Evolutionary conservation across 2,113 vertebrate species (phyloP), one percentile per base, ranked within the genome.

Genomic region (Mixornis gularis): DNA sequence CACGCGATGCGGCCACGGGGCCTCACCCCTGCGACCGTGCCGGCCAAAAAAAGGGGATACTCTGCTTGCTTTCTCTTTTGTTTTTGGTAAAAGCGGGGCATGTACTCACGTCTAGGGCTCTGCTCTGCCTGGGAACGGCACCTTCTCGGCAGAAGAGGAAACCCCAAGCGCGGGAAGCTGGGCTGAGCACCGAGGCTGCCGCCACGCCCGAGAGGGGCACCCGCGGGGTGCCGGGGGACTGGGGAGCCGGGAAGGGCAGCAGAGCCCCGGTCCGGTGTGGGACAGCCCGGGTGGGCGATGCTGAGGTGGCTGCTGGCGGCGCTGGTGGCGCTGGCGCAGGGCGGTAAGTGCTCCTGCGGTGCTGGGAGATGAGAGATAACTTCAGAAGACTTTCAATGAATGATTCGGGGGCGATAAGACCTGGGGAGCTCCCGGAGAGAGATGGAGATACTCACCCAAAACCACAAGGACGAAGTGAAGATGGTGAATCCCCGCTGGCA

Each of bases 51-150:
- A 22, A 1, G 86, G 90, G 80, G 26, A 41, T 79, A 38, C 32
- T 49, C 62, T 0, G 1, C 8, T 40, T 63, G 82, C 86, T 96
- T 96, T 95, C 96, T 94, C 91, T 96, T 96, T 95, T 90, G 76
- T 6, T 96, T 95, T 90, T 56, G 72, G 46, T 85, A 34, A 36
- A 53, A 78, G 55, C 1, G 52, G 85, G 64, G 56, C 70, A 24
- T 0, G 9, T 17, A 6, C 12, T 62, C 44, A 5, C 12, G 0
- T 20, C 64, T 63, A 7, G 1, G 4, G 1, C 43, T 38, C 66
- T 41, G 81, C 64, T 55, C 53, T 18, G 86, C 78, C 41, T 10
- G 56, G 44, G 13, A 73, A 25, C 64, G 1, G 79, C 34, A 16
- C 1, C 11, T 1, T 9, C 6, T 7, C 2, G 2, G 43, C 72